Percentiles rank a stretch among this genome's conserved stretches.
phyloP scores from a whole-genome alignment of 2,888 invertebrate genomes.

The Scelioninae gen. 2 region DNA sequence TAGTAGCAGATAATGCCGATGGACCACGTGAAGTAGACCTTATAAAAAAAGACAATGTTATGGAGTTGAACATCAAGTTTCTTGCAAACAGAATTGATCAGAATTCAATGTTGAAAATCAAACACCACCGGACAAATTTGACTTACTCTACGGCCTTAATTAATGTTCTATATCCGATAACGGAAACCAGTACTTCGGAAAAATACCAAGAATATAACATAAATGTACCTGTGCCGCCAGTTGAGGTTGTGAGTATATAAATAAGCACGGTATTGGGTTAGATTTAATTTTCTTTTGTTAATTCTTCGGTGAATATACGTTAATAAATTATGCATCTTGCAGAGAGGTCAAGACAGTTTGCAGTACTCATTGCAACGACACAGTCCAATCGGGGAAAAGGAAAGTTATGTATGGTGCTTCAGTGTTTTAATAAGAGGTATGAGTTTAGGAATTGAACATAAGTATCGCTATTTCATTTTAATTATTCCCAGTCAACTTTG shows the following conservation, averaged over 20 bases:
- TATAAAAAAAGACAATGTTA: not conserved
- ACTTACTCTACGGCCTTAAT: not conserved
- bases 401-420: conserved; percentile 8
- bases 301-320: not conserved
- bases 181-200: not conserved
- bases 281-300: too few relatives aligned
- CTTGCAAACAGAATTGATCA: not conserved
- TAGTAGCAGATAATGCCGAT: not conserved
- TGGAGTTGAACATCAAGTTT: not conserved
- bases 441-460: too few relatives aligned
- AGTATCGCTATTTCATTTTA: too few relatives aligned
- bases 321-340: not conserved
- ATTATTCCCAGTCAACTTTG: too few relatives aligned
- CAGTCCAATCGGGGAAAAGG: not conserved
- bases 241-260: not conserved
- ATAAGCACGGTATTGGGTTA: too few relatives aligned
- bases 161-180: not conserved
- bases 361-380: not conserved
- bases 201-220: not conserved
- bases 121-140: not conserved
- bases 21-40: not conserved
- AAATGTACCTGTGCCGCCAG: not conserved
- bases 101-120: conserved; percentile 1
- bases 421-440: not conserved
- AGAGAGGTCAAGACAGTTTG: not conserved